Evolutionary conservation across 2,113 vertebrate genomes (phyloP), one percentile per base, ranked within the genome.

Genomic region (Gadus macrocephalus): DNA sequence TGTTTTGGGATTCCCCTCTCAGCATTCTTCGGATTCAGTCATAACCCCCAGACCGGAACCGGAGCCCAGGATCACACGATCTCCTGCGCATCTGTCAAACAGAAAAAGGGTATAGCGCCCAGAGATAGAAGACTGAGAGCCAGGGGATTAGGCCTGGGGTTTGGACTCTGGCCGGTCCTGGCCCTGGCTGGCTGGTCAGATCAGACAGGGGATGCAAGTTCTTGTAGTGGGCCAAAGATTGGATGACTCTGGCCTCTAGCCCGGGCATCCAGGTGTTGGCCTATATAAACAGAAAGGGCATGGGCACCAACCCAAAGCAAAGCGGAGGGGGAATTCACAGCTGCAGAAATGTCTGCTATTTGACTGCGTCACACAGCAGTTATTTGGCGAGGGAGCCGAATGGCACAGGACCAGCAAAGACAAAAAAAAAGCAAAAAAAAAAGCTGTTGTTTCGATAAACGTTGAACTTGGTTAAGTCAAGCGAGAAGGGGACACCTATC

Each of bases 81-180:
- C 63, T 42, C 35, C 4, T 28, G 62, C 64, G 76, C 58, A 74
- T 76, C n/a, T 68, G 62, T 72, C 67, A 35, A 62, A 67, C 65
- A 72, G 6, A 35, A 35, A 4, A 35, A 35, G 4, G 6, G 31
- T 35, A 35, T 35, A 35, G 4, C 31, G 31, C 31, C 6, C 31
- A 4, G 31, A 35, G 31, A 35, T 35, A 35, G 31, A 35, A 7
- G 31, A 35, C 42, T 22, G 20, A 55, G 53, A 15, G 53, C 12
- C 60, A 28, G 2, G 2, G 62, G 62, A 69, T 68, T 59, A 63
- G 49, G 22, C 25, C 17, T 53, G 56, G 16, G 55, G 8, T 55
- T 12, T 16, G 2, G 55, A 14, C n/a, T 14, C 55, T 16, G 55
- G 5, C 55, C 55, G 64, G 62, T 71, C 6, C 2, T 66, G 28